Evolutionary conservation across 2,888 invertebrate species (phyloP).

Genomic region (Barypeithes pellucidus): DNA sequence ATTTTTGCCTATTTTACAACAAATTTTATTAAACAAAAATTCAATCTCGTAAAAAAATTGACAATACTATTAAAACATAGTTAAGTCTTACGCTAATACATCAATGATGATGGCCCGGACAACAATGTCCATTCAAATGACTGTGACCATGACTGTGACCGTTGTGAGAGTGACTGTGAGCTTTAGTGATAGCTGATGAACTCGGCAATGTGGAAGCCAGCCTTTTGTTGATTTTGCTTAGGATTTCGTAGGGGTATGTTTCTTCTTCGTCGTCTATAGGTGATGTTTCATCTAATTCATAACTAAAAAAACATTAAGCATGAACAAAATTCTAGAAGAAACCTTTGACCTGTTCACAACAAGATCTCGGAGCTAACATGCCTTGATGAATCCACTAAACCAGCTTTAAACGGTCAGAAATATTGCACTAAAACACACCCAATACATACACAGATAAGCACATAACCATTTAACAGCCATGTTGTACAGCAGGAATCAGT

Average conservation of each 20-base stretch:
- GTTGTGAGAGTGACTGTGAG: constrained; percentile 41
- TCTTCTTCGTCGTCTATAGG: constrained; percentile 76
- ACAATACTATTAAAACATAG: constrained; percentile 19
- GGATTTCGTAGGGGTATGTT: constrained; percentile 76
- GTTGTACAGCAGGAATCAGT: no score
- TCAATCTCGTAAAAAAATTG: constrained; percentile 17
- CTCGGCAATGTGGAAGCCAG: constrained; percentile 58
- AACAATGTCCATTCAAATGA: constrained; percentile 61
- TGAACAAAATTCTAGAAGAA: no score
- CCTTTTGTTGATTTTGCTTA: constrained; percentile 74
- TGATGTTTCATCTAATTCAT: constrained; percentile 78
- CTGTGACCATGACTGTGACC: constrained; percentile 49
- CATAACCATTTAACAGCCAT: no score
- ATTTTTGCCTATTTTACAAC: background rate
- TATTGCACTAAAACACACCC: no score
- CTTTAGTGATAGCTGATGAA: constrained; percentile 36
- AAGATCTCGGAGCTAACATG: no score
- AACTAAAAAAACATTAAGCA: constrained; percentile 70
- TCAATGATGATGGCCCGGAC: constrained; percentile 63
- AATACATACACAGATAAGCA: no score
- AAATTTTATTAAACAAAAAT: background rate
- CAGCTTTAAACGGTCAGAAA: no score
- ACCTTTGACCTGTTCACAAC: no score
- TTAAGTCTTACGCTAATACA: constrained; percentile 9
- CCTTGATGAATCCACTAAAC: no score